Conservation (phyloP, 2,888 invertebrate species). For the Watsonalla cultraria region DNA sequence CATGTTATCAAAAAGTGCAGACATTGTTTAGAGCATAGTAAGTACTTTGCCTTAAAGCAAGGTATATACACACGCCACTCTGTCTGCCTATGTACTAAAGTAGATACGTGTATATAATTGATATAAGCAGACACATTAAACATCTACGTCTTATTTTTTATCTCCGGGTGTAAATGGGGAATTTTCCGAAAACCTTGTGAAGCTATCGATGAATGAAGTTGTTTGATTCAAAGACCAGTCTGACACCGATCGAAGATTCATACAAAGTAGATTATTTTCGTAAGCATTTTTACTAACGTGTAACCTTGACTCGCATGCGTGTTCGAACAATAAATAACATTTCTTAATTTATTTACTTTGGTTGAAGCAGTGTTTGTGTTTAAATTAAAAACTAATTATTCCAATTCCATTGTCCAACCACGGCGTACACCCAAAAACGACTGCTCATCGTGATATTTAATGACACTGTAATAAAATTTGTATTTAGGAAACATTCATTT, state of each 20-base stretch:
- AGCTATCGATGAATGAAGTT: too few relatives aligned
- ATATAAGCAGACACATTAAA: too few relatives aligned
- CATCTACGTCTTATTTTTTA: too few relatives aligned
- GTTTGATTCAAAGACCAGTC: too few relatives aligned
- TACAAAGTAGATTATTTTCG: conserved; percentile 33
- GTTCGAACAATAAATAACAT: conserved; percentile 27
- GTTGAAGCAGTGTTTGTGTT: not conserved
- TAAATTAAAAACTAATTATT: not conserved
- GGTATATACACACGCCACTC: too few relatives aligned
- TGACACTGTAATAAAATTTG: not conserved
- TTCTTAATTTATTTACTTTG: conserved; percentile 24
- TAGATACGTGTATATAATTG: too few relatives aligned
- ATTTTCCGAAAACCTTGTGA: too few relatives aligned
- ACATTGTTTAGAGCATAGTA: too few relatives aligned
- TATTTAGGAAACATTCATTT: conserved; percentile 5
- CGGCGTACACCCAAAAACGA: not conserved
- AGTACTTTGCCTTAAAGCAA: too few relatives aligned
- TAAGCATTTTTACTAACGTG: conserved; percentile 23
- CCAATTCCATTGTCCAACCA: not conserved
- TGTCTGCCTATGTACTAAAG: too few relatives aligned
- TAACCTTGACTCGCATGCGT: conserved; percentile 30
- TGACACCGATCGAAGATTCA: conserved; percentile 14
- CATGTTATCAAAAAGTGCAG: too few relatives aligned
- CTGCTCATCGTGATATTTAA: not conserved
- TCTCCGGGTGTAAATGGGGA: too few relatives aligned